Evolutionary conservation across 92 coral and sea anemone genomes (phyloP).

Genomic region (Nematostella vectensis): DNA sequence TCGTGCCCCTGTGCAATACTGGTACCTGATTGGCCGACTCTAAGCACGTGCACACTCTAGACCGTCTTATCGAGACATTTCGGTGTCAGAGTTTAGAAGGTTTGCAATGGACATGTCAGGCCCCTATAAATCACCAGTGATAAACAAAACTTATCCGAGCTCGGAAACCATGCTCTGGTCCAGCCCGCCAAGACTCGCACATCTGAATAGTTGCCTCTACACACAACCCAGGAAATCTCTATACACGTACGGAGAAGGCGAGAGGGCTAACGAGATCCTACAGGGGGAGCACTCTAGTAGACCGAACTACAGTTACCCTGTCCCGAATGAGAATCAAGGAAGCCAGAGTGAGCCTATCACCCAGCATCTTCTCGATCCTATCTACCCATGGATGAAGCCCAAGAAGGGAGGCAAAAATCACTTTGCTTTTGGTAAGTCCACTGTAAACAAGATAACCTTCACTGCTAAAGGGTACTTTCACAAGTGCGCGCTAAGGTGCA

Average conservation of each 20-base stretch:
- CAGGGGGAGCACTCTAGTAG: slow-evolving; percentile 15
- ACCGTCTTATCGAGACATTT: slow-evolving; percentile 54
- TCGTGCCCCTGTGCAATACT: slow-evolving; percentile 45
- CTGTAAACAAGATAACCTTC: slow-evolving; percentile 9
- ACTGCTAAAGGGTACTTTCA: slow-evolving; percentile 16
- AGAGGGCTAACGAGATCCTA: slow-evolving; percentile 25
- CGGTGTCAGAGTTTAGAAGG: slow-evolving; percentile 79
- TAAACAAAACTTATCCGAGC: slow-evolving; percentile 89
- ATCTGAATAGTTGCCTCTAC: slow-evolving; percentile 67
- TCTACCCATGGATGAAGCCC: slow-evolving; percentile 97
- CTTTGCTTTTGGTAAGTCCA: slow-evolving; percentile 48
- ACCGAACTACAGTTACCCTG: slow-evolving; percentile 7
- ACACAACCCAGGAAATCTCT: slow-evolving; percentile 19
- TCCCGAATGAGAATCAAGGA: slow-evolving; percentile 9
- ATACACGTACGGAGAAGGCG: slow-evolving; percentile 26
- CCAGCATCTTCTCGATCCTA: slow-evolving; percentile 70
- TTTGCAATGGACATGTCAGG: slow-evolving; percentile 93
- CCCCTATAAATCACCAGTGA: slow-evolving; percentile 92
- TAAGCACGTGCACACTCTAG: slow-evolving; percentile 69
- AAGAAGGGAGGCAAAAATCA: slow-evolving; percentile 72
- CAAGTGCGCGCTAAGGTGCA: too few relatives aligned
- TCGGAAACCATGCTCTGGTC: slow-evolving; percentile 56
- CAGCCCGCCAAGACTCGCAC: slow-evolving; percentile 61
- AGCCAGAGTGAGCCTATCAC: slow-evolving; percentile 35
- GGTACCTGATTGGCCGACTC: slow-evolving; percentile 55